Percentiles rank a stretch among this genome's conserved stretches.
Conservation (phyloP, 37 sponge, comb jelly and placozoan species). For the Halichondria panicea region DNA sequence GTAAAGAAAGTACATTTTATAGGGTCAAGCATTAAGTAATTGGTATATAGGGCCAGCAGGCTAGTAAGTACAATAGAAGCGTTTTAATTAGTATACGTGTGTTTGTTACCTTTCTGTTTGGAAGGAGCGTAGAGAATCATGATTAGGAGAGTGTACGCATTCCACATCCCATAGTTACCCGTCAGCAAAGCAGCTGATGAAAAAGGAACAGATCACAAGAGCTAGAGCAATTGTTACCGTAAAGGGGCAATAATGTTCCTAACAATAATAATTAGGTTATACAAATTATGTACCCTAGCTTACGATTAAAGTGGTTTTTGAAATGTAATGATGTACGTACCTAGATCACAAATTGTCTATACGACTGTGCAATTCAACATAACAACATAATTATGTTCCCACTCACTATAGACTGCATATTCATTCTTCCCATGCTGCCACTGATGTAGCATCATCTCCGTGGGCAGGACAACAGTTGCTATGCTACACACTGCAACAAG, state of each 20-base stretch:
- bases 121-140: conserved; percentile 34
- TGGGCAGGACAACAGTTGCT: conserved; percentile 33
- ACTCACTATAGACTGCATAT: conserved; percentile 57
- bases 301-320: conserved; percentile 4
- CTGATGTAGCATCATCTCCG: conserved; percentile 35
- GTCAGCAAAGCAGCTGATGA: conserved; percentile 58
- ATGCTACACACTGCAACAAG: conserved; percentile 38
- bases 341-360: not conserved
- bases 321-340: not conserved
- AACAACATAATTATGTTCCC: not conserved
- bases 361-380: not conserved
- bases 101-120: not conserved
- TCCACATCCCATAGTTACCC: conserved; percentile 87
- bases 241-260: not conserved
- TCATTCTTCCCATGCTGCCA: conserved; percentile 29
- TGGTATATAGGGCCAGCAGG: not conserved
- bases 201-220: not conserved
- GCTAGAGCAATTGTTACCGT: not conserved
- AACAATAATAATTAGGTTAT: not conserved
- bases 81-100: not conserved
- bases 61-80: not conserved
- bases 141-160: conserved; percentile 54
- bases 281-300: not conserved
- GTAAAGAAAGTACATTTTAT: not conserved
- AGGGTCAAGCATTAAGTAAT: not conserved